Evolutionary conservation across 2,888 invertebrate species (phyloP).

Genomic region (Eristalis tenax): DNA sequence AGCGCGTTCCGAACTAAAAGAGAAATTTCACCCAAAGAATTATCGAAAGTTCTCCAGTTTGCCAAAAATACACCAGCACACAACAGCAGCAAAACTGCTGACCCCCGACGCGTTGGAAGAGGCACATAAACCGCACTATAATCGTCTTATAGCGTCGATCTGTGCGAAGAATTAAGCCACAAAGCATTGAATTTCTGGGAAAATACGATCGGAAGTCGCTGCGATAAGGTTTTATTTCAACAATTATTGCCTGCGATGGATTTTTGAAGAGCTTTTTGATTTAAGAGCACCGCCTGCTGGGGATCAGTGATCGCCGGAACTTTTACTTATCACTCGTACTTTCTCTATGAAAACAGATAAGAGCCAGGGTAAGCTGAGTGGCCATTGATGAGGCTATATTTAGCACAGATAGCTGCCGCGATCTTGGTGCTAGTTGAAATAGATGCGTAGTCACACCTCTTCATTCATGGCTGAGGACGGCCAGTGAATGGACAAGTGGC

Average conservation of each 20-base stretch:
- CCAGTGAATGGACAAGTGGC: neutral
- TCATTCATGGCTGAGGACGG: neutral
- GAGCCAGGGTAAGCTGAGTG: neutral
- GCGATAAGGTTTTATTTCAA: neutral
- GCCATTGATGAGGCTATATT: neutral
- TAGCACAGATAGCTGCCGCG: neutral
- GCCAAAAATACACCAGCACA: neutral
- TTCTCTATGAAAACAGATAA: slow-evolving; percentile 1
- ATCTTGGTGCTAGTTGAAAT: neutral
- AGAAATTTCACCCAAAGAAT: slow-evolving; percentile 40
- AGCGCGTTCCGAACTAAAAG: slow-evolving; percentile 35
- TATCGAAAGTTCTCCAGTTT: slow-evolving; percentile 46
- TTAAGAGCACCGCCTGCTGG: neutral
- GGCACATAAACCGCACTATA: neutral
- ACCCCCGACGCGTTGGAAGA: slow-evolving; percentile 19
- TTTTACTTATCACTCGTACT: slow-evolving; percentile 1
- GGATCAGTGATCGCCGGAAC: neutral
- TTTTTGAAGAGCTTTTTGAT: neutral
- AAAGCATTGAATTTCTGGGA: neutral
- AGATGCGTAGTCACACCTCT: neutral
- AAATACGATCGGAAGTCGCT: slow-evolving; percentile 31
- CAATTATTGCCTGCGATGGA: neutral
- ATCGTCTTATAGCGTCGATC: slow-evolving; percentile 22
- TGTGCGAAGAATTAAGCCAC: slow-evolving; percentile 13
- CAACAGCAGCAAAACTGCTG: slow-evolving; percentile 2